A percentile compares a stretch with the other conserved stretches of the same genome.
Evolutionary conservation across 2,113 vertebrate genomes (phyloP).

Genomic region (Cochlearius cochlearius): DNA sequence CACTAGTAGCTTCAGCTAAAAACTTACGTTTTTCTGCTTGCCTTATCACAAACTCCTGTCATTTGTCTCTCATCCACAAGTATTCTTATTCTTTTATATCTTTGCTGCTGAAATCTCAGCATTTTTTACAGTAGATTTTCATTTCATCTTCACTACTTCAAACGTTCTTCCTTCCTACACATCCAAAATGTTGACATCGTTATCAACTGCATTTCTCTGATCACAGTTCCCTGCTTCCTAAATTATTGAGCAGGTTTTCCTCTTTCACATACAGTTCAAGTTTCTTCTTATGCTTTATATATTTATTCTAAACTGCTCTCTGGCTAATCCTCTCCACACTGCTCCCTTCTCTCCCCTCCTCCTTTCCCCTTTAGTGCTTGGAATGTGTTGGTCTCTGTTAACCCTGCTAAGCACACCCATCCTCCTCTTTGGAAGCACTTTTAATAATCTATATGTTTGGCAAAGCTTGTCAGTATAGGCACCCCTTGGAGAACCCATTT

Average conservation of each 20-base stretch:
- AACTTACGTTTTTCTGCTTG: neutral
- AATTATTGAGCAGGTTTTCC: neutral
- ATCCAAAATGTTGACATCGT: neutral
- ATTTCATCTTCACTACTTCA: neutral
- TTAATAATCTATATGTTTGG: neutral
- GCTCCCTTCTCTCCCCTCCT: neutral
- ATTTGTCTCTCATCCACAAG: neutral
- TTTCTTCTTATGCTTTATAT: neutral
- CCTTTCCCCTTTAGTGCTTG: neutral
- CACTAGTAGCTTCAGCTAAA: neutral
- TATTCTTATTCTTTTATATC: neutral
- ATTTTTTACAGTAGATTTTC: neutral
- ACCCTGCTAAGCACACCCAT: neutral
- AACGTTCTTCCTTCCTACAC: neutral
- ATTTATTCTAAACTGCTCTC: neutral
- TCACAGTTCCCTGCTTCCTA: neutral
- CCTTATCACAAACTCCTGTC: neutral
- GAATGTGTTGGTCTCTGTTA: neutral
- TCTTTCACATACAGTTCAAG: neutral
- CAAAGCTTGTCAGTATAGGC: neutral
- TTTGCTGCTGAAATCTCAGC: neutral
- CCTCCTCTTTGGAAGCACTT: neutral
- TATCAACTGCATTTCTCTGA: neutral
- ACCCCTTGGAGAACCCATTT: neutral
- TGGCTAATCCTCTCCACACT: neutral